A percentile compares a stretch with the other conserved stretches of the same genome.
Evolutionary conservation across 2,797 vertebrate genomes (phyloP).

Genomic region (Serranus cabrilla): DNA sequence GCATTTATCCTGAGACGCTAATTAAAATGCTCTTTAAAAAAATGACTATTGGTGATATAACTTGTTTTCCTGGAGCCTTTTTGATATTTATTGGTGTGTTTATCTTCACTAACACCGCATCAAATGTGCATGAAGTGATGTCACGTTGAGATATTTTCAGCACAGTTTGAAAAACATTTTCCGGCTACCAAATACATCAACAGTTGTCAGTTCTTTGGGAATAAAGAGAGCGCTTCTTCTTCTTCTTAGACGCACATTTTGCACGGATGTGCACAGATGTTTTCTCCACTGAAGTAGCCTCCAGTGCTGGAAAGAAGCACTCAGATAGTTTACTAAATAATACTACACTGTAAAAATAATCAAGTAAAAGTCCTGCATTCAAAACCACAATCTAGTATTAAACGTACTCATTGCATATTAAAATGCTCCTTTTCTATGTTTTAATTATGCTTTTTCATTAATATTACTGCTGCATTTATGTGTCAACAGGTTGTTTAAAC

Average conservation of each 20-base stretch:
- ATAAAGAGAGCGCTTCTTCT: neutral
- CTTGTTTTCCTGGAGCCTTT: slow-evolving; percentile 49
- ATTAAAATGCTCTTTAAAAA: slow-evolving; percentile 45
- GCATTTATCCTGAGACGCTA: slow-evolving; percentile 51
- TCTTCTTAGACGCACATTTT: slow-evolving; percentile 9
- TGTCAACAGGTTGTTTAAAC: too few species aligned
- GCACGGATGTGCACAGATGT: neutral
- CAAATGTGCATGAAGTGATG: slow-evolving; percentile 35
- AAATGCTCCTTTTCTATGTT: too few species aligned
- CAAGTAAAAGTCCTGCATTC: too few species aligned
- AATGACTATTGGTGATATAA: slow-evolving; percentile 40
- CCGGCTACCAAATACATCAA: slow-evolving; percentile 23
- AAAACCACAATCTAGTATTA: too few species aligned
- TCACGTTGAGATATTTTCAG: slow-evolving; percentile 35
- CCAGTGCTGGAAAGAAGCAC: neutral
- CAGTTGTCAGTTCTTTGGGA: slow-evolving; percentile 25
- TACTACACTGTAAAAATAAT: too few species aligned
- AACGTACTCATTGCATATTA: too few species aligned
- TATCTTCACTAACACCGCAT: slow-evolving; percentile 42
- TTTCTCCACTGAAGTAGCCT: neutral
- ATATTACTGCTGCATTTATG: too few species aligned
- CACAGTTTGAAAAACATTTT: slow-evolving; percentile 33
- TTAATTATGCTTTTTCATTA: too few species aligned
- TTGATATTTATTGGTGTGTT: slow-evolving; percentile 51
- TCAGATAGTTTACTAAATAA: too few species aligned